Conservation (phyloP, 1,140 invertebrate genomes). For the Neodiprion virginianus region DNA sequence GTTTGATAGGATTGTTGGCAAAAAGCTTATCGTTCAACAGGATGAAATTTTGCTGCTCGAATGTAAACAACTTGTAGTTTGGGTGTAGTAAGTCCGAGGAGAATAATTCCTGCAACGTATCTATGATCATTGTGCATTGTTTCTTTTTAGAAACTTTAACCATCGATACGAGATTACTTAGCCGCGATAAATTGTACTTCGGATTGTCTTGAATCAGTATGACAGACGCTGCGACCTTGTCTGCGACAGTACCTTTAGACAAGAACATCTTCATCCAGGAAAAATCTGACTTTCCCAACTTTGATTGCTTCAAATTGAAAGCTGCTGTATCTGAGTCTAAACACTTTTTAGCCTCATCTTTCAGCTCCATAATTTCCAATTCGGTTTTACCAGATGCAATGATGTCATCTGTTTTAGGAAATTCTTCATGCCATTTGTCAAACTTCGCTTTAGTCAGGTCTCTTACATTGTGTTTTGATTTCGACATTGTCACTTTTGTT, state of each 20-base stretch:
- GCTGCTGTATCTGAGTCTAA: constrained; percentile 67
- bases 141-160: constrained; percentile 84
- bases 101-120: constrained; percentile 81
- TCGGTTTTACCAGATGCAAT: constrained; percentile 49
- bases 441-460: background rate
- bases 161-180: constrained; percentile 78
- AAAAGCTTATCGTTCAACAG: constrained; percentile 59
- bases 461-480: background rate
- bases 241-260: constrained; percentile 79
- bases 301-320: constrained; percentile 62
- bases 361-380: constrained; percentile 62
- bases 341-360: constrained; percentile 67
- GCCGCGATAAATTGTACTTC: constrained; percentile 75
- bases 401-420: constrained; percentile 34
- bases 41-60: constrained; percentile 73
- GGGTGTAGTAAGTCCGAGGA: constrained; percentile 77
- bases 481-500: background rate
- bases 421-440: constrained; percentile 52
- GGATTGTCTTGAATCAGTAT: constrained; percentile 86
- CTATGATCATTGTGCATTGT: constrained; percentile 73
- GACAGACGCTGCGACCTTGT: constrained; percentile 86
- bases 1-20: constrained; percentile 62
- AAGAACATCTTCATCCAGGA: constrained; percentile 84
- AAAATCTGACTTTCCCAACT: constrained; percentile 49
- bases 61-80: constrained; percentile 73